A percentile compares a stretch with the other conserved stretches of the same genome.
Evolutionary conservation across 2,797 vertebrate genomes (phyloP).

Genomic region (Threskiornis aethiopicus): DNA sequence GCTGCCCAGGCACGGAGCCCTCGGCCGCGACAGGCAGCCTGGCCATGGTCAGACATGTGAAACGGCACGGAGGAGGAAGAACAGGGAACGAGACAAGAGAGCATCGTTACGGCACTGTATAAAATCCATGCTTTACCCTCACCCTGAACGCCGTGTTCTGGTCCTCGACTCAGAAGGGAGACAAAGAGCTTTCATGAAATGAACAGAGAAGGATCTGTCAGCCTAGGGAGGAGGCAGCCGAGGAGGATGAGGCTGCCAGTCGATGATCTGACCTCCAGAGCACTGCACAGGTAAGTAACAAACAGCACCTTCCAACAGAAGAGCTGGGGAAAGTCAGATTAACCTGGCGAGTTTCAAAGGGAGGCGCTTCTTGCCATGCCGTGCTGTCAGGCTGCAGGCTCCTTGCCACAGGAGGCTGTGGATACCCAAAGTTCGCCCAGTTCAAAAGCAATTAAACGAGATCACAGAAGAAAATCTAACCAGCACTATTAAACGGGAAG

Average conservation of each 20-base stretch:
- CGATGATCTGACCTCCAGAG: not conserved
- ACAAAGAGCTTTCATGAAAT: not conserved
- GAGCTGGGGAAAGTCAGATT: not conserved
- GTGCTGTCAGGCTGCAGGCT: not conserved
- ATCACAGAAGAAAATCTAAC: not conserved
- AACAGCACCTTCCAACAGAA: not conserved
- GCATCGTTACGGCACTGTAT: not conserved
- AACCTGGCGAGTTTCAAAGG: not conserved
- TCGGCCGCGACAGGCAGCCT: not conserved
- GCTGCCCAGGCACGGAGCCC: not conserved
- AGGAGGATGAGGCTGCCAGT: not conserved
- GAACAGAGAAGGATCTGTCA: not conserved
- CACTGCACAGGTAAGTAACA: not conserved
- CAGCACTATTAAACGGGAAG: not conserved
- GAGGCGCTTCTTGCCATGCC: not conserved
- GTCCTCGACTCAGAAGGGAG: not conserved
- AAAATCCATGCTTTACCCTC: not conserved
- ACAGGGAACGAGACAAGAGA: not conserved
- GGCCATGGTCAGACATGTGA: not conserved
- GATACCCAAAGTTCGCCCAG: not conserved
- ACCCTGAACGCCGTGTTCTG: not conserved
- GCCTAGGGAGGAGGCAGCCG: not conserved
- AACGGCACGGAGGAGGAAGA: not conserved
- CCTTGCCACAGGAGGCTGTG: not conserved
- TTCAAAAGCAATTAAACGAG: not conserved